Evolutionary conservation across 2,113 vertebrate species (phyloP), one percentile per base, ranked within the genome.

Genomic region (Eira barbara): DNA sequence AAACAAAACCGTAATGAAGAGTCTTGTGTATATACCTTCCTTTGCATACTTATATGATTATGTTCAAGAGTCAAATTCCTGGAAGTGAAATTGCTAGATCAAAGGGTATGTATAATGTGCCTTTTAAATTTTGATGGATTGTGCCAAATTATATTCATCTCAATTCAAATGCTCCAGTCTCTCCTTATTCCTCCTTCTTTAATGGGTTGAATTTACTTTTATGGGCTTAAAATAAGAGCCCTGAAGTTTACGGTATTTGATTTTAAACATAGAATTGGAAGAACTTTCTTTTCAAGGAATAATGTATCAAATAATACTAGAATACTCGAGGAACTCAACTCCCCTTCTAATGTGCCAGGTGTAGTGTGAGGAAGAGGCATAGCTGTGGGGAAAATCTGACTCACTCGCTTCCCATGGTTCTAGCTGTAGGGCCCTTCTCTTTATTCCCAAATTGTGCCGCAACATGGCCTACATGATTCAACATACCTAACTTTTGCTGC

Each of bases 41-140:
- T 97, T 96, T 96, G 83, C 86, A 80, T 97, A 87, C 79, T 97
- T 94, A 61, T 6, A 34, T 87, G 94, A 97, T 97, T 96, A 86
- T 80, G 63, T 78, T 97, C 88, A 65, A 89, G 93, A 97, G 80
- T 96, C 92, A 95, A 96, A 97, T 94, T 94, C 94, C 94, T 94
- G 90, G 90, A 95, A 94, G 80, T 59, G 49, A 82, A 80, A 94
- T 92, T 81, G 57, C 92, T 87, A 76, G 85, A 95, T 91, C 93
- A 96, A 92, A 98, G 71, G n/a, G 65, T 82, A 85, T 12, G 5
- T 61, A 42, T 80, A 94, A 94, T 83, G 61, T 65, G 27, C 34
- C 52, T 95, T 97, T 95, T 73, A 59, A 93, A 86, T 91, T 84
- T 95, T 79, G 10, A 92, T 89, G n/a, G 83, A 85, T 87, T 45